Evolutionary conservation across 2,797 vertebrate species (phyloP).

Genomic region (Enteromius unitaeniatus): DNA sequence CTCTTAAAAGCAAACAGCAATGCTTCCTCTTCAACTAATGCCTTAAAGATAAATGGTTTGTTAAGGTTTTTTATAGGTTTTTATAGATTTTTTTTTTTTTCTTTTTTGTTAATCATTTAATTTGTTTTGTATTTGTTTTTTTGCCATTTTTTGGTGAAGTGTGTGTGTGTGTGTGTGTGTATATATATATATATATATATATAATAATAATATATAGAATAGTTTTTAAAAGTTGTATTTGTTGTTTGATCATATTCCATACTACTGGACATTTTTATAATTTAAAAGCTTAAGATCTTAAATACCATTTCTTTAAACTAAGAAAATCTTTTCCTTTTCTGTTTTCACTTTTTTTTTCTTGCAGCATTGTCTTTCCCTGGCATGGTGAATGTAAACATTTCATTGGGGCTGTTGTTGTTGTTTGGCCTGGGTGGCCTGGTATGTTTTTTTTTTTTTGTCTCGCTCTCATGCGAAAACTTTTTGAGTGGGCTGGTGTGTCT

Average conservation of each 20-base stretch:
- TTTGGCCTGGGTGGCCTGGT: constrained; percentile 41
- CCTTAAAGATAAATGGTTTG: constrained; percentile 50
- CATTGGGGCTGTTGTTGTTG: background rate
- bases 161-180: background rate
- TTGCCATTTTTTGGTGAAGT: too few species aligned
- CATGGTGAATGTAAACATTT: background rate
- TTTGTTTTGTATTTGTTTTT: background rate
- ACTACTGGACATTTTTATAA: background rate
- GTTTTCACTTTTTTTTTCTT: background rate
- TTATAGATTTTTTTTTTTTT: constrained; percentile 11
- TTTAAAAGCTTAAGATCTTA: background rate
- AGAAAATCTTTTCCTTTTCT: background rate
- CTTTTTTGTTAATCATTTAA: background rate
- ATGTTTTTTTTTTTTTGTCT: background rate
- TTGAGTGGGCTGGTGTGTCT: constrained; percentile 64
- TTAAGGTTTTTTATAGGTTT: constrained; percentile 1
- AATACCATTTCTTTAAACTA: background rate
- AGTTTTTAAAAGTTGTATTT: background rate
- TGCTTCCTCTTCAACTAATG: constrained; percentile 51
- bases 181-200: background rate
- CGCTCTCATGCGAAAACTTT: constrained; percentile 65
- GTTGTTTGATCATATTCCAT: background rate
- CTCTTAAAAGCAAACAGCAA: constrained; percentile 69
- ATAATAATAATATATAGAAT: background rate
- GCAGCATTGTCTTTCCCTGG: background rate